Base-by-base conservation (phyloP, 2,888 invertebrate genomes). In the Dasysyrphus albostriatus region DNA sequence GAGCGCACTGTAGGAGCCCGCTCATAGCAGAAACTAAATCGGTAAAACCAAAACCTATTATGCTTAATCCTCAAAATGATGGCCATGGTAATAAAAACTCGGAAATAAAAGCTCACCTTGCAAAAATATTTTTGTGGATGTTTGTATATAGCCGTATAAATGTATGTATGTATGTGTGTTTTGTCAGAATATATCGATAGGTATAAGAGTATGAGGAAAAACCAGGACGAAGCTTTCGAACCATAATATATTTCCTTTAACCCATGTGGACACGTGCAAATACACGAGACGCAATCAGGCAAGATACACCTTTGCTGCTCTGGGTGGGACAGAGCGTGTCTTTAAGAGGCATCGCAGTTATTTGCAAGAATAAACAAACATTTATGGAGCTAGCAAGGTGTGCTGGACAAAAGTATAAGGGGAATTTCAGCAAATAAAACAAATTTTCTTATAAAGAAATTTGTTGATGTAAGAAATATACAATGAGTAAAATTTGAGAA, bases 61-160 rank as follows among this genome's bases (percentile, higher is more conserved):
- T 72, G 75, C 82, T 87, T 87, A 87, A 87, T 87, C 83, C 75
- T 76, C 74, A 56, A 83, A 82, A 87, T 82, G 83, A 87, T 83
- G 83, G 78, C 67, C 79, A 72, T 37, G 75, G 87, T 65, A 87
- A 87, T 87, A 87, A 87, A 85, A 87, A 78, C 78, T 83, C 83
- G 44, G 78, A 63, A 79, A 87, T 79, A 83, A 87, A 82, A 83
- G 87, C 87, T 75, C 79, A 87, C 87, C 83, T 87, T 83, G 87
- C 87, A 79, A 44, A 87, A 83, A 65, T 44, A 29, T 32, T 56
- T n/a, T 61, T 47, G 58, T 56, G 34, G n/a, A 42, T 70, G 42
- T 37, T 12, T 32, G 49, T 65, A 65, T 65, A 65, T 63, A 3
- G 24, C n/a, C 49, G 14, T 34, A 42, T n/a, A 10, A 9, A 9